A percentile compares a stretch with the other conserved stretches of the same genome.
Conservation (phyloP, 2,113 vertebrate genomes). For the Myocastor coypus region DNA sequence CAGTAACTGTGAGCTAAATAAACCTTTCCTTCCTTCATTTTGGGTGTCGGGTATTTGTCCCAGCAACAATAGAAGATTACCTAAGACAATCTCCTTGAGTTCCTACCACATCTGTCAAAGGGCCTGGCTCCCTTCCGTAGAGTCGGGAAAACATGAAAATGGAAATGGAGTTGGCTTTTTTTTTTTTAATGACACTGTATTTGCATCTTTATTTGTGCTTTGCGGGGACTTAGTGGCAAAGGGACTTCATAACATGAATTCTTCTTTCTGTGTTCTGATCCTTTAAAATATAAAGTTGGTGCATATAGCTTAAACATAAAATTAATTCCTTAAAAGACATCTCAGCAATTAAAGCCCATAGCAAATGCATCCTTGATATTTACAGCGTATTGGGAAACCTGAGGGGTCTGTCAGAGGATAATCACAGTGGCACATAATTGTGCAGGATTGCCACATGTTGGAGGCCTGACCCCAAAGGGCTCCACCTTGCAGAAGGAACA, state of each 20-base stretch:
- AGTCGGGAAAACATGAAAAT: background rate
- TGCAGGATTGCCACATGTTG: no score
- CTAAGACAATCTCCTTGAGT: background rate
- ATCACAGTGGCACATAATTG: conserved; percentile 31
- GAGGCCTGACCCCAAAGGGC: no score
- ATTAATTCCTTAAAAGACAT: conserved; percentile 76
- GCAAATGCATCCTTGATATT: conserved; percentile 78
- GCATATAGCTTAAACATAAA: conserved; percentile 82
- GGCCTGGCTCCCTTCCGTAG: background rate
- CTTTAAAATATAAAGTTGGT: conserved; percentile 64
- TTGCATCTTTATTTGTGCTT: background rate
- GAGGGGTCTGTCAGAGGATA: conserved; percentile 48
- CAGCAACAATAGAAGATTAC: no score
- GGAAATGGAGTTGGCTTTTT: background rate
- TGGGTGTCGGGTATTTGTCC: background rate
- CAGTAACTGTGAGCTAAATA: no score
- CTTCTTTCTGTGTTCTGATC: conserved; percentile 73
- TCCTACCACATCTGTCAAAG: background rate
- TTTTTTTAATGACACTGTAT: background rate
- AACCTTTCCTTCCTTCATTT: no score
- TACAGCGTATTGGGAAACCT: conserved; percentile 76
- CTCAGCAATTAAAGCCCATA: conserved; percentile 77
- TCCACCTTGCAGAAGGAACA: no score
- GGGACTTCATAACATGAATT: background rate
- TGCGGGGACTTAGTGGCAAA: background rate